Conservation (phyloP, 2,888 invertebrate genomes). For the Pseudococcus longispinus region DNA sequence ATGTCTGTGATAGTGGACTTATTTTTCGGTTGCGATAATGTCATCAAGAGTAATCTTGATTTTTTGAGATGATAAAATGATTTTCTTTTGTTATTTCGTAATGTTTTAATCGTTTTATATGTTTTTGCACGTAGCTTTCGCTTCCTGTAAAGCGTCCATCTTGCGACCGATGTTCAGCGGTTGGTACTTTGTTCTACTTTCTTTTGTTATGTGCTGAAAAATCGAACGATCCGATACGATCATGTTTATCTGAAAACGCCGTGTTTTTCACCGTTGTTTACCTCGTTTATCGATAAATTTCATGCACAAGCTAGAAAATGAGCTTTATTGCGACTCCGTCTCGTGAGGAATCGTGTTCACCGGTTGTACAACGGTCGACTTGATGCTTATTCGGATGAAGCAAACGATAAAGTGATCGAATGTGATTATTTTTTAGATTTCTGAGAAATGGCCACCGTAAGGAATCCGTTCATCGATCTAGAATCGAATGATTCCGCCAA, state of each 20-base stretch:
- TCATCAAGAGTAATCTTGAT: constrained; percentile 40
- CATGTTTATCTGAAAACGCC: not conserved
- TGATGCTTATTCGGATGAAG: not conserved
- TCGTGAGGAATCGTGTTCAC: not conserved
- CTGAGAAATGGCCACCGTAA: not conserved
- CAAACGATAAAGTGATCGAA: not conserved
- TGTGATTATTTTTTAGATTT: not conserved
- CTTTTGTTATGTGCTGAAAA: not conserved
- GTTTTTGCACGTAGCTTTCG: not conserved
- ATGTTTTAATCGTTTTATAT: not conserved
- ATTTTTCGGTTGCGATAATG: constrained; percentile 25
- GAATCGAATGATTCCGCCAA: constrained; percentile 74
- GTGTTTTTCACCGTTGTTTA: not conserved
- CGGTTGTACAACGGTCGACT: not conserved
- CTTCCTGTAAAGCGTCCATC: not conserved
- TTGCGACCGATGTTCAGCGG: constrained; percentile 23
- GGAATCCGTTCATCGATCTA: constrained; percentile 63
- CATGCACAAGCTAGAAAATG: not conserved
- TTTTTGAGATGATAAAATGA: not conserved
- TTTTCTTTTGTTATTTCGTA: not conserved
- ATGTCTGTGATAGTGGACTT: not conserved
- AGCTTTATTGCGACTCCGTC: not conserved
- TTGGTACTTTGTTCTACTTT: constrained; percentile 6
- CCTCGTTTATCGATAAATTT: not conserved
- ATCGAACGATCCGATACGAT: not conserved